Percentiles rank a stretch among this genome's conserved stretches.
These are phyloP conservation scores for Silvanus unidentatus DNA, from an alignment of 2,888 invertebrate species.

Conservation along the genomic window DNA sequence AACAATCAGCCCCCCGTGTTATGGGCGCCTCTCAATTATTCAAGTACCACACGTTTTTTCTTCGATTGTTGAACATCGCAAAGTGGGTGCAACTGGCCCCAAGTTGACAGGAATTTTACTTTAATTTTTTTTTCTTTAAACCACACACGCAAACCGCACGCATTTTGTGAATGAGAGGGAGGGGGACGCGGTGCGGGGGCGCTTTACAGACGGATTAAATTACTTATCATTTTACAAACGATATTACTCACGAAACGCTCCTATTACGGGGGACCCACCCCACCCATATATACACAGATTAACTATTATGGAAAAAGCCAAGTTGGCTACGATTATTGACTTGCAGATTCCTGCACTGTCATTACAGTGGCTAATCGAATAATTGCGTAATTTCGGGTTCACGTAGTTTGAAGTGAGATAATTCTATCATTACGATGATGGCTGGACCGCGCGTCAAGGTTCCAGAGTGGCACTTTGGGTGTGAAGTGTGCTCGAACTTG, in stretches of 20 bases:
- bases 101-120: constrained; percentile 27
- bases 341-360: no score
- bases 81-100: constrained; percentile 22
- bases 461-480: no score
- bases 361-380: no score
- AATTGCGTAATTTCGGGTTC: no score
- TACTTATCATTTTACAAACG: constrained; percentile 28
- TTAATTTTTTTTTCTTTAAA: no score
- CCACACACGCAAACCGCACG: constrained; percentile 28
- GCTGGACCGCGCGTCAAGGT: no score
- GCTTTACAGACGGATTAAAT: constrained; percentile 23
- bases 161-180: constrained; percentile 2
- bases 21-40: constrained; percentile 12
- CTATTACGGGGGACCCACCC: constrained; percentile 13
- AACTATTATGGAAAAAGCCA: no score
- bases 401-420: no score
- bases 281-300: not conserved
- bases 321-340: no score
- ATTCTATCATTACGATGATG: no score
- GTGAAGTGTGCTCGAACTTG: no score
- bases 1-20: constrained; percentile 24
- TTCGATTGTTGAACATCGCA: constrained; percentile 33
- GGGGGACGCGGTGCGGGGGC: constrained; percentile 8
- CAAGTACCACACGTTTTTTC: not conserved
- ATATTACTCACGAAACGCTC: constrained; percentile 24